These are phyloP conservation scores for Torymus tubicola DNA, from an alignment of 2,888 invertebrate species.

Conservation along the genomic window DNA sequence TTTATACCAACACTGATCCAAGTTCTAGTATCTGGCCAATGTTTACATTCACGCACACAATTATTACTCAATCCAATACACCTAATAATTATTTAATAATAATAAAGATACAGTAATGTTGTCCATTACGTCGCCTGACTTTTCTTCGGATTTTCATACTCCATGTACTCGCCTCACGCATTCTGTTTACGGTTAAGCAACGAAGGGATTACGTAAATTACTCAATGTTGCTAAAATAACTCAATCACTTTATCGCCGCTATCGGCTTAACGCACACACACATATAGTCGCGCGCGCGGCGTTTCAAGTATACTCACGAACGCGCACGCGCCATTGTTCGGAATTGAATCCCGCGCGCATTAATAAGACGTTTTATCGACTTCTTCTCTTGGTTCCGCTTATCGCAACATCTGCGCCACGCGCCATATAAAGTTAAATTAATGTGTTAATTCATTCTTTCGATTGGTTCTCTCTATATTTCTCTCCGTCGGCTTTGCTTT, in stretches of 20 bases:
- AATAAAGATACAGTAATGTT: constrained; percentile 30
- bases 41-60: constrained; percentile 10
- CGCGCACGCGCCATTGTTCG: constrained; percentile 33
- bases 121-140: not conserved
- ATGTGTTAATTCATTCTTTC: constrained; percentile 38
- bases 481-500: not conserved
- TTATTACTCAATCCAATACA: constrained; percentile 6
- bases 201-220: constrained; percentile 43
- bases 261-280: constrained; percentile 4
- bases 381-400: constrained; percentile 27
- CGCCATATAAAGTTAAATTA: constrained; percentile 27
- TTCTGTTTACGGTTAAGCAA: constrained; percentile 45
- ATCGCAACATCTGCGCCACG: constrained; percentile 27
- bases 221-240: constrained; percentile 42
- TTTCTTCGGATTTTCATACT: constrained; percentile 8
- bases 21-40: not conserved
- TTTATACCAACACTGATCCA: no score
- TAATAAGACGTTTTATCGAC: constrained; percentile 49
- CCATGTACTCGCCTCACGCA: constrained; percentile 2
- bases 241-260: constrained; percentile 42
- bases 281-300: no score
- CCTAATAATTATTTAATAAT: constrained; percentile 44
- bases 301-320: not conserved
- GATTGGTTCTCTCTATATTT: constrained; percentile 13
- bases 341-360: constrained; percentile 27